A percentile compares a stretch with the other conserved stretches of the same genome.
Evolutionary conservation across 1,140 invertebrate species (phyloP).

Genomic region (Gryon sp.): DNA sequence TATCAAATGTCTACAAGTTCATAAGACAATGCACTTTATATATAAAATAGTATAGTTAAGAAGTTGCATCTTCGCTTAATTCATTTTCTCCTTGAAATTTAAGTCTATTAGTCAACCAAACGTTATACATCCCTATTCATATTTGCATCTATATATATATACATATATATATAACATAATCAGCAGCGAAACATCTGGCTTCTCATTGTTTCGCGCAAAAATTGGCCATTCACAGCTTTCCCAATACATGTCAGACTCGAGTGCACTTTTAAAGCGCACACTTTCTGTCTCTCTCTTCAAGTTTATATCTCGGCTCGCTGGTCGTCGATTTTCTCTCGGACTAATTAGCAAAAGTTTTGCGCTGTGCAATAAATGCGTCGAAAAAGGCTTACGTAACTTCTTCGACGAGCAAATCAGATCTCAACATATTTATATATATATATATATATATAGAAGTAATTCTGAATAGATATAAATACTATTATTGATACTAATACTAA

Average conservation of each 20-base stretch:
- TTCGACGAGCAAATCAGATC: conserved; percentile 43
- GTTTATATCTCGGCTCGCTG: conserved; percentile 71
- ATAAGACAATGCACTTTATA: too few species aligned
- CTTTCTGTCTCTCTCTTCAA: conserved; percentile 14
- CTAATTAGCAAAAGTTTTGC: conserved; percentile 79
- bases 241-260: conserved; percentile 17
- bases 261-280: conserved; percentile 16
- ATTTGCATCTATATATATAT: conserved; percentile 13
- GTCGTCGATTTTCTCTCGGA: conserved; percentile 76
- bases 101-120: conserved; percentile 2
- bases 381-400: conserved; percentile 72
- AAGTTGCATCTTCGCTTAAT: neutral
- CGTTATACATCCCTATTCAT: conserved; percentile 1
- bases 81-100: neutral
- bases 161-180: too few species aligned
- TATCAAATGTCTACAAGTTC: too few species aligned
- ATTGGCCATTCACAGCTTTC: conserved; percentile 40
- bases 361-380: conserved; percentile 76
- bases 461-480: too few species aligned
- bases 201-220: conserved; percentile 24
- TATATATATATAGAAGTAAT: too few species aligned
- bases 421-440: neutral
- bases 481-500: too few species aligned
- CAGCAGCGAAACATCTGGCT: conserved; percentile 22
- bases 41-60: too few species aligned